phyloP scores from a whole-genome alignment of 2,113 vertebrate genomes.

The Cisticola juncidis region DNA sequence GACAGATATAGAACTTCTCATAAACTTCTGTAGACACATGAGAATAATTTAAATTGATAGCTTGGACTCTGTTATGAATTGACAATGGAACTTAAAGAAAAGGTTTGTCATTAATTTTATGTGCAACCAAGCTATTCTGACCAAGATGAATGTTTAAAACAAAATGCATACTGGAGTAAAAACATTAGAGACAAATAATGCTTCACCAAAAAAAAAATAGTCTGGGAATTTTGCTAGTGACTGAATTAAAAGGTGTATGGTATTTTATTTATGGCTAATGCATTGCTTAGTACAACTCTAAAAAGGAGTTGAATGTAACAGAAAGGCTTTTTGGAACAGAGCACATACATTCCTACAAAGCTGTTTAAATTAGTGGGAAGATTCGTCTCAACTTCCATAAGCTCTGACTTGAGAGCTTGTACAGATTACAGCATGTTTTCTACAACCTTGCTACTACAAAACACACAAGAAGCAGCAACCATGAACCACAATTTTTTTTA shows the following conservation, averaged over 20 bases:
- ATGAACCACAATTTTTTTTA: not conserved
- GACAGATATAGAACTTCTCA: not conserved
- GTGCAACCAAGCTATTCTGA: not conserved
- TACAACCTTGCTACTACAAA: not conserved
- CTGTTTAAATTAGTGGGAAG: not conserved
- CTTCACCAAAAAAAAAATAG: not conserved
- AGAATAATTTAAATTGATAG: not conserved
- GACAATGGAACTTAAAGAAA: not conserved
- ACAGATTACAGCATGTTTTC: not conserved
- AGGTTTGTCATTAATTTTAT: not conserved
- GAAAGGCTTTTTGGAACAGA: not conserved
- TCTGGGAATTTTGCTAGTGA: not conserved
- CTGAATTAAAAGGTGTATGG: not conserved
- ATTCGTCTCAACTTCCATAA: not conserved
- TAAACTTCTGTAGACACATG: not conserved
- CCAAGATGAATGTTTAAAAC: not conserved
- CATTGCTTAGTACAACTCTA: not conserved
- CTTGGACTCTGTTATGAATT: not conserved
- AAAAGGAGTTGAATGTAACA: not conserved
- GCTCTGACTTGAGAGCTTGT: not conserved
- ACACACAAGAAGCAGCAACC: not conserved
- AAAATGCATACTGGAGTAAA: not conserved
- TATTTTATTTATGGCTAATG: not conserved
- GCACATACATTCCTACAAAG: not conserved
- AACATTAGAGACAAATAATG: not conserved